Percentiles rank a stretch among this genome's conserved stretches.
phyloP scores from a whole-genome alignment of 2,797 vertebrate genomes.

The Rallus crepitans region DNA sequence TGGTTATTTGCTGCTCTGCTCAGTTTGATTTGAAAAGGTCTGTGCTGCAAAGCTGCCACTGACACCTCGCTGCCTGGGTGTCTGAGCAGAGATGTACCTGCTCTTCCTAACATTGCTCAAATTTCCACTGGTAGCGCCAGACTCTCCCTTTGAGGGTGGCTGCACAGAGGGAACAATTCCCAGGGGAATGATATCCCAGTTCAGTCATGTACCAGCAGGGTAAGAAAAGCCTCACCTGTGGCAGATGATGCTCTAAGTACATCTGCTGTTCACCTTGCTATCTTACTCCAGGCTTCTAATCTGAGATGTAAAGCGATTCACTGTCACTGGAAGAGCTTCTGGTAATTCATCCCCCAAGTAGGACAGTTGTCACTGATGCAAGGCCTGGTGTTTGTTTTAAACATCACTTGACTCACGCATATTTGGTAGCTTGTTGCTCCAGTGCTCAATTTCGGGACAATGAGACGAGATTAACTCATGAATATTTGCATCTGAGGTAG shows the following conservation, averaged over 20 bases:
- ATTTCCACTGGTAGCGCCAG: not conserved
- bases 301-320: not conserved
- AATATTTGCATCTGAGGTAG: conserved; percentile 25
- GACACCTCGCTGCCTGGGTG: not conserved
- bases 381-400: not conserved
- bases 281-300: not conserved
- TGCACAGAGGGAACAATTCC: not conserved
- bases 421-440: not conserved
- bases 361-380: not conserved
- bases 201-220: not conserved
- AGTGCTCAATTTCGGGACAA: not conserved
- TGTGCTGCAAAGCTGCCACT: not conserved
- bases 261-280: not conserved
- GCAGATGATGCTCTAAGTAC: not conserved
- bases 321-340: not conserved
- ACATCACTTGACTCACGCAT: not conserved
- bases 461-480: not conserved
- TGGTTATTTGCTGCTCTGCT: not conserved
- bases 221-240: not conserved
- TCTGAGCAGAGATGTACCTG: not conserved
- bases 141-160: not conserved
- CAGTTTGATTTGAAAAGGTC: not conserved
- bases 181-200: not conserved
- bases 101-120: not conserved
- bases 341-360: not conserved